Base-by-base conservation (phyloP, 2,797 vertebrate species). In the Enteromius treurensis region DNA sequence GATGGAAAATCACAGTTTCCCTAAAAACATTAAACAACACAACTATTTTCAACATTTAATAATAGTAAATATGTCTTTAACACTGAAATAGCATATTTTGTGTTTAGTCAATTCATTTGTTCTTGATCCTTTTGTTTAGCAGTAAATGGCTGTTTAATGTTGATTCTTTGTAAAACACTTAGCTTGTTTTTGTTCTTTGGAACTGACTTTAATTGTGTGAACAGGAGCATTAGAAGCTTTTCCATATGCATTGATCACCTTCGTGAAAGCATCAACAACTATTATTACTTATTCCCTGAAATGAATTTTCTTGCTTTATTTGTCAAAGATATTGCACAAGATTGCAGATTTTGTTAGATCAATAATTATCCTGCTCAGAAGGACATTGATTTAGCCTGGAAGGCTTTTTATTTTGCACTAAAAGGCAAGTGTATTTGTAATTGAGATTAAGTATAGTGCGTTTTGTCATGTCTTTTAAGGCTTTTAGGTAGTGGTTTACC, bases 271-370 rank as follows among this genome's bases (percentile, higher is more conserved):
- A 5, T 67, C 23, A 51, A 42, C 3, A 42, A 49, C 49, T 42
- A 32, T 14, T 51, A 29, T 76, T 53, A 9, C n/a, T 51, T 34
- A 14, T 53, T 37, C 58, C 8, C n/a, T 51, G 14, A 40, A 82
- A 49, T 65, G 3, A 34, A 26, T 5, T 65, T 2, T n/a, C 19
- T 81, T 14, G 51, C 11, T 75, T 75, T 9, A 75, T 82, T 75
- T 73, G 37, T 82, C 15, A 65, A 53, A 75, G 80, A 65, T 51
- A 75, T 67, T 67, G 81, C 71, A 9, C 74, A 58, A 19, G 34
- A 77, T 77, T 32, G 47, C 51, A 17, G 64, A 8, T n/a, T 77
- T 69, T 67, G 8, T 60, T 77, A 19, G 74, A 69, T 58, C 45
- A 77, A 77, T 83, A 40, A 83, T 45, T 51, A 45, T 53, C 15